Conservation (phyloP, 2,797 vertebrate species). For the Syncerus caffer region DNA sequence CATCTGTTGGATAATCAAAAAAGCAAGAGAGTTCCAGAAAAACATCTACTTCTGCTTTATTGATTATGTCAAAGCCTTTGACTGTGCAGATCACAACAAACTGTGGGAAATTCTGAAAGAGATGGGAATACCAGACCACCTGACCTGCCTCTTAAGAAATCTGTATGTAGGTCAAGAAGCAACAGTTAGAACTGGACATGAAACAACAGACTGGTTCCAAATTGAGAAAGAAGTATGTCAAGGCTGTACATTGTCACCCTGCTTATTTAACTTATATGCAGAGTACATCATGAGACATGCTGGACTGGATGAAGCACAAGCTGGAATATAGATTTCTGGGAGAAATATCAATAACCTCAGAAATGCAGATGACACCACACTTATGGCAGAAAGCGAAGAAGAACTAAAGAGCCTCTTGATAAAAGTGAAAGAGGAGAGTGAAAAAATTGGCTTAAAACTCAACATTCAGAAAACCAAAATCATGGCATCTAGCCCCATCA, state of each 20-base stretch:
- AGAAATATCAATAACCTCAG: background rate
- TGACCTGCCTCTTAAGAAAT: background rate
- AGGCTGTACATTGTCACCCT: background rate
- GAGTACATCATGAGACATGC: background rate
- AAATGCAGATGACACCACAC: background rate
- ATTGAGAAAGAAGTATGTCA: background rate
- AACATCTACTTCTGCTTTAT: background rate
- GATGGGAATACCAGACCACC: background rate
- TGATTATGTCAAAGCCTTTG: background rate
- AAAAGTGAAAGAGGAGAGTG: background rate
- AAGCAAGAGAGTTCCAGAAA: background rate
- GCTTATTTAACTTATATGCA: background rate
- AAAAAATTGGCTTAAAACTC: background rate
- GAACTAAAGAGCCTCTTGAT: background rate
- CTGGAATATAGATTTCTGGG: rapidly evolving
- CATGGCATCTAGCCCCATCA: background rate
- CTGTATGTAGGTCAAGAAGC: background rate
- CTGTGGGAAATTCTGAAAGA: background rate
- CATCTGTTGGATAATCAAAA: background rate
- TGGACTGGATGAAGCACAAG: background rate
- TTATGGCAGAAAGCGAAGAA: background rate
- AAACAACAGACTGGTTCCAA: background rate
- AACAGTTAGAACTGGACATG: background rate
- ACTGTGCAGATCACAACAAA: background rate
- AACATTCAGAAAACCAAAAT: background rate